Evolutionary conservation across 2,113 vertebrate genomes (phyloP).

Genomic region (Corapipo altera): DNA sequence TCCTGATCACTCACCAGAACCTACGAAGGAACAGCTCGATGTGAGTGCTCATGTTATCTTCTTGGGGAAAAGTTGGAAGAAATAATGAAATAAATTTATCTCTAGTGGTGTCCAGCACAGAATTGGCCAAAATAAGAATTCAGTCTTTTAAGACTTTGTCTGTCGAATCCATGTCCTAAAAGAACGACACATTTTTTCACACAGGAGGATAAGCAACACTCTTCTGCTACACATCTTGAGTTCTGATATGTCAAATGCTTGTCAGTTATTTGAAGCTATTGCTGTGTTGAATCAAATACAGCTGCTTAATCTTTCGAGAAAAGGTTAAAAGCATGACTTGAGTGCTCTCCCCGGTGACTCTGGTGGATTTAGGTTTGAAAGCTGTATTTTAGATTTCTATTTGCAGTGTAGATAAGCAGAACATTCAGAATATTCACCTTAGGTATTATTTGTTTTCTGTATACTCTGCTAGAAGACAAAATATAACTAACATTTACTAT

Average conservation of each 20-base stretch:
- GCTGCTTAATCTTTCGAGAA: background rate
- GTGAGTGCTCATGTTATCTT: conserved; percentile 72
- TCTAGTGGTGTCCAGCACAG: background rate
- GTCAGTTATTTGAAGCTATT: background rate
- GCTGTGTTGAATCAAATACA: background rate
- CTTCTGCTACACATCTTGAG: background rate
- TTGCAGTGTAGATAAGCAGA: background rate
- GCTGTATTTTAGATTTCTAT: background rate
- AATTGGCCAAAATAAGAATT: background rate
- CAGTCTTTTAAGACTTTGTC: background rate
- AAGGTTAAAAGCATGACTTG: background rate
- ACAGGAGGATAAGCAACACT: background rate
- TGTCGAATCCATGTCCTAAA: background rate
- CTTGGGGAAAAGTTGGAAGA: background rate
- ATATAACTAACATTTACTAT: background rate
- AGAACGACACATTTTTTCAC: background rate
- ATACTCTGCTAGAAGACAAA: background rate
- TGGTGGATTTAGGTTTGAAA: background rate
- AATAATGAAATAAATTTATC: background rate
- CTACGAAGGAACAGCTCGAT: conserved; percentile 91
- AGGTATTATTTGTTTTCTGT: background rate
- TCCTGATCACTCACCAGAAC: conserved; percentile 92
- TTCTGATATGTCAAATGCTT: background rate
- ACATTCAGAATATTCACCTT: background rate
- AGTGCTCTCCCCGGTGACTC: background rate